Base-by-base conservation (phyloP, 2,888 invertebrate genomes). In the Macrophya alboannulata region DNA sequence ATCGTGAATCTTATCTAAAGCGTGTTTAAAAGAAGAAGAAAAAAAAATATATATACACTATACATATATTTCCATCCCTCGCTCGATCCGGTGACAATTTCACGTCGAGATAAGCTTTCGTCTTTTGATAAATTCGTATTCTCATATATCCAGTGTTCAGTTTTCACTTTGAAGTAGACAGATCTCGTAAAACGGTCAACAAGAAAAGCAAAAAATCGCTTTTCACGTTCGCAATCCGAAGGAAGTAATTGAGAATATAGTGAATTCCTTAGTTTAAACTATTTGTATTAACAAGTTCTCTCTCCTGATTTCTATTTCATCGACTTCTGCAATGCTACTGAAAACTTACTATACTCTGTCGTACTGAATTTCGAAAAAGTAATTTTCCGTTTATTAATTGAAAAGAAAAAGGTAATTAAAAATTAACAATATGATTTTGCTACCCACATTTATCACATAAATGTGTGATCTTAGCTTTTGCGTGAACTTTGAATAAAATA, bases 401-500 rank as follows among this genome's bases (percentile, higher is more conserved):
- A 45, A 15, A 48, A 12, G 48, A 21, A 31, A 76, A 48, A 51
- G n/a, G n/a, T 21, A 25, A 51, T 77, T 12, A 0, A n/a, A 48
- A 31, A 77, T 10, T 77, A 25, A 77, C 10, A 77, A 77, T 45
- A 17, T n/a, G n/a, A 51, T 59, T 45, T 68, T 10, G 68, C 82
- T 83, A 25, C 8, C 5, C 68, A 83, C 68, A 83, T 83, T 83
- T 83, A 68, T 68, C 8, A 48, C 9, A 68, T 68, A 83, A 83
- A 68, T 83, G 45, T 68, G 82, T 83, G 82, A 48, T 83, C 8
- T 48, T 45, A 83, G 82, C 82, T 81, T 51, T 77, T n/a, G n/a
- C n/a, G 25, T 15, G 15, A 76, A 31, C 40, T 79, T 81, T 5
- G 25, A 55, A 51, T 17, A 15, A 8, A 77, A 51, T n/a, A n/a